Percentiles rank a stretch among this genome's conserved stretches.
These are phyloP conservation scores for Anodontia alba DNA, from an alignment of 2,888 invertebrate species.

Conservation along the genomic window DNA sequence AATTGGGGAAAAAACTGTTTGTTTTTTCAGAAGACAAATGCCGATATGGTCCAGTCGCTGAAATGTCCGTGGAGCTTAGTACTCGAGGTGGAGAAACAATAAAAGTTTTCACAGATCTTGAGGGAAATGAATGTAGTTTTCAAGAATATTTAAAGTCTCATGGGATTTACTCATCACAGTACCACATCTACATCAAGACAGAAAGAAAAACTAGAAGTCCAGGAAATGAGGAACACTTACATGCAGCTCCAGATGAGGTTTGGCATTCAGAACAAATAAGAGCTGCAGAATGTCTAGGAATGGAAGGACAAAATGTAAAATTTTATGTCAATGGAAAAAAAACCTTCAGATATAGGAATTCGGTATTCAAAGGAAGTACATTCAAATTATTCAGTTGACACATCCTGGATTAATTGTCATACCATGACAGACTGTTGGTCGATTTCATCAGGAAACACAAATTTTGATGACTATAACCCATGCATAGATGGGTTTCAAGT, in stretches of 20 bases:
- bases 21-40: too few species aligned
- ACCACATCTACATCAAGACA: constrained; percentile 1
- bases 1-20: too few species aligned
- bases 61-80: background rate
- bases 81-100: background rate
- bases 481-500: too few species aligned
- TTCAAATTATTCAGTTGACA: too few species aligned
- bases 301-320: background rate
- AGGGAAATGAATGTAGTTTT: background rate
- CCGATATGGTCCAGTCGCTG: too few species aligned
- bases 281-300: background rate
- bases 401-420: too few species aligned
- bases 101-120: background rate
- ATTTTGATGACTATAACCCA: too few species aligned
- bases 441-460: too few species aligned
- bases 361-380: background rate
- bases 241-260: background rate
- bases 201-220: background rate
- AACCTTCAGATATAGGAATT: background rate
- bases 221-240: background rate
- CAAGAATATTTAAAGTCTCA: background rate
- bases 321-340: background rate
- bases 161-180: background rate
- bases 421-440: too few species aligned
- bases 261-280: background rate